Conservation (phyloP, 2,888 invertebrate genomes). For the Campoplex nolae region DNA sequence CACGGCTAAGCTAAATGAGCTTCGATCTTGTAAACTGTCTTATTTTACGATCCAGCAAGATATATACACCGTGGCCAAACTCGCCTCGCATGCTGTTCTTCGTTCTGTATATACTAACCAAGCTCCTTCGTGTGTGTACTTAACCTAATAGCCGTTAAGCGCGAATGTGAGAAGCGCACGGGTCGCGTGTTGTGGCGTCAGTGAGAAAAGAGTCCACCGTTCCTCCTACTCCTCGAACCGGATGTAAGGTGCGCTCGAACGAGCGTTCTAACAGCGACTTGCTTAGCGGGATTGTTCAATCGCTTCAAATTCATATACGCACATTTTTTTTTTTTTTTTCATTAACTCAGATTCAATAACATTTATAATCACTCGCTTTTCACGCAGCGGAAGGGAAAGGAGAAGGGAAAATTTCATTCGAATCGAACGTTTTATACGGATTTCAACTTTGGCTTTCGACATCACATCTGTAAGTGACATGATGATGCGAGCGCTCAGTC, state of each 20-base stretch:
- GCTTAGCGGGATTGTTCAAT: slow-evolving; percentile 9
- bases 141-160: slow-evolving; percentile 52
- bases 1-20: not conserved
- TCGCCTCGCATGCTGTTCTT: not conserved
- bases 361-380: not conserved
- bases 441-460: too few species aligned
- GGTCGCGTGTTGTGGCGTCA: slow-evolving; percentile 56
- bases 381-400: not conserved
- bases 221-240: not conserved
- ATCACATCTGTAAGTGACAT: too few species aligned
- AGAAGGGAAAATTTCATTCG: not conserved
- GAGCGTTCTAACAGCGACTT: slow-evolving; percentile 12
- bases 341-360: not conserved
- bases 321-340: not conserved
- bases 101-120: not conserved
- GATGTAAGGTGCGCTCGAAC: slow-evolving; percentile 37
- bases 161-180: slow-evolving; percentile 49
- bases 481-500: too few species aligned
- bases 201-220: slow-evolving; percentile 1
- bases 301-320: not conserved
- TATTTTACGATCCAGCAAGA: slow-evolving; percentile 9
- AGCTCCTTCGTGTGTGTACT: slow-evolving; percentile 15
- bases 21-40: slow-evolving; percentile 17
- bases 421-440: not conserved
- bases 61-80: not conserved